phyloP scores from a whole-genome alignment of 2,113 vertebrate species.

The Cranoglanis bouderius region DNA sequence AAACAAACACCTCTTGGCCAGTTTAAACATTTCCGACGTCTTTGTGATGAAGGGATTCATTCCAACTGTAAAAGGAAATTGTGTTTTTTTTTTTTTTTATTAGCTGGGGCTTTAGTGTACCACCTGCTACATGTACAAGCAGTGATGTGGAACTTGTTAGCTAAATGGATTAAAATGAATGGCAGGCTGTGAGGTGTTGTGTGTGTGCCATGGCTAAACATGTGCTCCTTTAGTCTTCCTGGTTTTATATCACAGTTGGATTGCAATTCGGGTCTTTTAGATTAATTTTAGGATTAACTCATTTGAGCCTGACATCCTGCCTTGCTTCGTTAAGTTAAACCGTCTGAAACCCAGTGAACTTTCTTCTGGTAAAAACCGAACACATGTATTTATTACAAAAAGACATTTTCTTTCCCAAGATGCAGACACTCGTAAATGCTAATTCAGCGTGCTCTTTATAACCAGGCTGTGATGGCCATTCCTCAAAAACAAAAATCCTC shows the following conservation, averaged over 20 bases:
- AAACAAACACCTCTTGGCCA: background rate
- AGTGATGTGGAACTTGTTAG: background rate
- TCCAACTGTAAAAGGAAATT: background rate
- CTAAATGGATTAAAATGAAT: background rate
- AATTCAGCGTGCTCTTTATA: constrained; percentile 62
- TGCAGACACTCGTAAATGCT: constrained; percentile 13
- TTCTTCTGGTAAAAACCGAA: background rate
- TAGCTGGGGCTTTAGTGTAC: background rate
- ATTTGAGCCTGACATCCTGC: background rate
- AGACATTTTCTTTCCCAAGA: background rate
- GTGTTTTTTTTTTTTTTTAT: background rate
- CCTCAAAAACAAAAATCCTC: constrained; percentile 48
- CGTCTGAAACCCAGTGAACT: background rate
- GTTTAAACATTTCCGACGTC: background rate
- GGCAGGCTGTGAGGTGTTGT: background rate
- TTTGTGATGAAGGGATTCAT: background rate
- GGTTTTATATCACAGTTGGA: background rate
- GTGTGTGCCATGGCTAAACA: background rate
- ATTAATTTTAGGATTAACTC: background rate
- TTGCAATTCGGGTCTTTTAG: background rate
- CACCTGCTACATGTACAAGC: background rate
- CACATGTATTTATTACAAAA: background rate
- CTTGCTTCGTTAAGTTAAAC: background rate
- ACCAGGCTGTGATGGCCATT: constrained; percentile 1
- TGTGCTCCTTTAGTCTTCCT: background rate